A percentile compares a stretch with the other conserved stretches of the same genome.
These are phyloP conservation scores for Clarias fuscus DNA, from an alignment of 2,797 vertebrate genomes.

Conservation along the genomic window DNA sequence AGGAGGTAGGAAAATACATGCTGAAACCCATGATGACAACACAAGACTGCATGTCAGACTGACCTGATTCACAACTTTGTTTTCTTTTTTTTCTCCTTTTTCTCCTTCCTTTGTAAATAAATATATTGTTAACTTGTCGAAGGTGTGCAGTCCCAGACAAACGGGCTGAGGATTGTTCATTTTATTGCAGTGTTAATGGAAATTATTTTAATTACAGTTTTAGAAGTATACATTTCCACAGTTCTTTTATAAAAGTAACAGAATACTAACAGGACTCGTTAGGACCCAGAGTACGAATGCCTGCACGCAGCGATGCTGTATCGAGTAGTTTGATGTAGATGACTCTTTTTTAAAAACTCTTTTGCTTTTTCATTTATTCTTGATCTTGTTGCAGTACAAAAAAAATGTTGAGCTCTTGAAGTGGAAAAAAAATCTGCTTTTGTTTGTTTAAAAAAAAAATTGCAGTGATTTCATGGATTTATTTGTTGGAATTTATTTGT, in stretches of 20 bases:
- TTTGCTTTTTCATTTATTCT: neutral
- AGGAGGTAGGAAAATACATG: slow-evolving; percentile 51
- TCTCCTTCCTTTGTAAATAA: slow-evolving; percentile 26
- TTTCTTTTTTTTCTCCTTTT: neutral
- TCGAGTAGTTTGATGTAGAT: neutral
- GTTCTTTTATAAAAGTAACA: neutral
- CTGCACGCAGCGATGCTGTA: slow-evolving; percentile 1
- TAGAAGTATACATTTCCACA: neutral
- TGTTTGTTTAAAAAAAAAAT: neutral
- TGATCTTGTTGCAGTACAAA: slow-evolving; percentile 1
- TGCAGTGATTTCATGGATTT: neutral
- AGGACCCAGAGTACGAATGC: neutral
- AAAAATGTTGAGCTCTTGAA: neutral
- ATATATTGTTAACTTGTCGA: slow-evolving; percentile 6
- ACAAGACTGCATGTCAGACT: slow-evolving; percentile 47
- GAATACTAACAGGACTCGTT: neutral
- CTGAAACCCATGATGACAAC: slow-evolving; percentile 43
- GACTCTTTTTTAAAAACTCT: neutral
- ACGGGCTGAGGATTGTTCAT: neutral
- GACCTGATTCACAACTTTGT: slow-evolving; percentile 23
- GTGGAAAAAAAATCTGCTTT: neutral
- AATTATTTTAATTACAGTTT: neutral
- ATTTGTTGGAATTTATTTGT: slow-evolving; percentile 3
- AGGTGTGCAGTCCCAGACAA: neutral
- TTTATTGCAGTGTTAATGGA: slow-evolving; percentile 23